Percentiles rank a stretch among this genome's conserved stretches.
Conservation (phyloP, 2,888 invertebrate genomes). For the Gymnoscelis rufifasciata region DNA sequence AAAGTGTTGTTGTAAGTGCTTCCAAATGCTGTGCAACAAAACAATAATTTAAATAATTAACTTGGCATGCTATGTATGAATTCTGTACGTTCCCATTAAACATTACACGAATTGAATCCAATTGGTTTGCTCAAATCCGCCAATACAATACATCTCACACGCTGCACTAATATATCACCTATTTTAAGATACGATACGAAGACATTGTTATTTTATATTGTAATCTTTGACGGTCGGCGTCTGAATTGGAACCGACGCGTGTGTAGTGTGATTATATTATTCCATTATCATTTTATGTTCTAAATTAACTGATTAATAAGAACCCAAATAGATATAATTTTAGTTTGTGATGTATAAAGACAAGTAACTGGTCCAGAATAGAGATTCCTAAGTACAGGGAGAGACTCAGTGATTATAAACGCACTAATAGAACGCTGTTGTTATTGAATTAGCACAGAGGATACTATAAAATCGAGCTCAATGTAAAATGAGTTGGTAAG, state of each 20-base stretch:
- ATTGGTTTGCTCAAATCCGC: constrained; percentile 23
- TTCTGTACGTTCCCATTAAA: background rate
- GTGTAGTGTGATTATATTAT: constrained; percentile 32
- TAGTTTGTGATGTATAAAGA: constrained; percentile 43
- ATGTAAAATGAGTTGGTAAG: constrained; percentile 37
- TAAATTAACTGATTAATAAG: constrained; percentile 27
- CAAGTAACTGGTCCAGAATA: constrained; percentile 46
- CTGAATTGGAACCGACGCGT: constrained; percentile 21
- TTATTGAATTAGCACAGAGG: constrained; percentile 30
- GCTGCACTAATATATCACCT: constrained; percentile 43
- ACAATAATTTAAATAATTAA: constrained; percentile 33
- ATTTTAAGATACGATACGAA: constrained; percentile 26
- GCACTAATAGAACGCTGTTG: constrained; percentile 41
- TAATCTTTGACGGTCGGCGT: constrained; percentile 17
- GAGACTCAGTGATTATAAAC: constrained; percentile 42
- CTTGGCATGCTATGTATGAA: background rate
- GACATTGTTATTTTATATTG: constrained; percentile 26
- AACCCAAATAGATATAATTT: constrained; percentile 25
- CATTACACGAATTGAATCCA: background rate
- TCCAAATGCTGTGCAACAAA: constrained; percentile 45
- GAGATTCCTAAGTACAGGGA: constrained; percentile 56
- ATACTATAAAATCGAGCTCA: constrained; percentile 39
- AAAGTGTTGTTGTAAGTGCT: constrained; percentile 29
- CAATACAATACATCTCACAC: constrained; percentile 5
- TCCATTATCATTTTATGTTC: constrained; percentile 30